These are phyloP conservation scores for Teleogryllus occipitalis DNA, from an alignment of 1,140 invertebrate genomes.

Conservation along the genomic window DNA sequence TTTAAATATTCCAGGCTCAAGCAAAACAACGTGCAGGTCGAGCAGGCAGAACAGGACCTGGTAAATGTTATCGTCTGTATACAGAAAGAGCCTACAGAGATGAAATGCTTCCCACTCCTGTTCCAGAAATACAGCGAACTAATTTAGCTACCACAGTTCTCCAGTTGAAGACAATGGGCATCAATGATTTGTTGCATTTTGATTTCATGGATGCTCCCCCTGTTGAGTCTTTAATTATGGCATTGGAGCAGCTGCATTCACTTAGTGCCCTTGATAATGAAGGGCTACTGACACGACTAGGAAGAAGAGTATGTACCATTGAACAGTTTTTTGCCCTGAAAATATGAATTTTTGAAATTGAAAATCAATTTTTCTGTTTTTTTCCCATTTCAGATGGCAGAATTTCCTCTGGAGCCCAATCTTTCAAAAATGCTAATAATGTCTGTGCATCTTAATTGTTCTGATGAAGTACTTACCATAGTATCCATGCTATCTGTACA, in stretches of 20 bases:
- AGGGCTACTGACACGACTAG: constrained; percentile 86
- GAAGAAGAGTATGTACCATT: constrained; percentile 58
- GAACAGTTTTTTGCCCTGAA: too few species aligned
- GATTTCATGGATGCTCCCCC: constrained; percentile 99
- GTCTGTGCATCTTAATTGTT: constrained; percentile 97
- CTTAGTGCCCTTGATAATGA: constrained; percentile 95
- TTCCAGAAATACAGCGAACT: constrained; percentile 98
- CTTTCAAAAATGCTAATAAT: constrained; percentile 99
- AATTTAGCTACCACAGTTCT: constrained; percentile 93
- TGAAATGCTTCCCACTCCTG: constrained; percentile 96
- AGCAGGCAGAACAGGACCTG: constrained; percentile 93
- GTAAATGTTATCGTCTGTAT: constrained; percentile 96
- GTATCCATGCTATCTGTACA: constrained; percentile 99
- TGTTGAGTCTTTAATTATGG: constrained; percentile 93
- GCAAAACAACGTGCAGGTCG: constrained; percentile 95
- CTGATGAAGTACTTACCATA: constrained; percentile 96
- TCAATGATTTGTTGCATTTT: constrained; percentile 98
- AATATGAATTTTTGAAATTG: neutral
- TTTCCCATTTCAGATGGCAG: constrained; percentile 75
- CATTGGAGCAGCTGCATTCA: constrained; percentile 93
- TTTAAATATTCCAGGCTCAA: constrained; percentile 58
- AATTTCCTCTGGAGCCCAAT: constrained; percentile 97
- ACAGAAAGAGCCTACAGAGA: constrained; percentile 96
- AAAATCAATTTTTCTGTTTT: constrained; percentile 7
- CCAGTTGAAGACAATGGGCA: constrained; percentile 98